phyloP scores from a whole-genome alignment of 2,888 invertebrate species.

The Salticus scenicus region DNA sequence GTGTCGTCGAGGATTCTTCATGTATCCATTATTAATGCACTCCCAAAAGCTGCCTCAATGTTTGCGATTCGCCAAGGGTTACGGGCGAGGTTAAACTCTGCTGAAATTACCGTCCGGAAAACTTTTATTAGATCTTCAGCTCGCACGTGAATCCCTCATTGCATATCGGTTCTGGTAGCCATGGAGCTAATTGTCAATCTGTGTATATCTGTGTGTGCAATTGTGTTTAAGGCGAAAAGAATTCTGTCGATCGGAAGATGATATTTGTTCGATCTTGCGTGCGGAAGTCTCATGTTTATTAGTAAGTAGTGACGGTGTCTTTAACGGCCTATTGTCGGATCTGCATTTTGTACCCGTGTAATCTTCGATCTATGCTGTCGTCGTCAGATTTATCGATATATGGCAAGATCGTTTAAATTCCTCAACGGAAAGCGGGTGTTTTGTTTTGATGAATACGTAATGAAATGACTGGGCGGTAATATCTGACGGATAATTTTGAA shows the following conservation, averaged over 20 bases:
- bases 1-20: slow-evolving; percentile 36
- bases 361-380: slow-evolving; percentile 22
- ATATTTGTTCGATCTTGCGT: slow-evolving; percentile 55
- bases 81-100: slow-evolving; percentile 46
- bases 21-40: slow-evolving; percentile 61
- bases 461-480: slow-evolving; percentile 18
- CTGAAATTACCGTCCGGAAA: slow-evolving; percentile 41
- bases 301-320: slow-evolving; percentile 36
- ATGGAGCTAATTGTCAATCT: slow-evolving; percentile 56
- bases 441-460: slow-evolving; percentile 44
- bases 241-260: slow-evolving; percentile 43
- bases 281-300: slow-evolving; percentile 35
- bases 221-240: slow-evolving; percentile 28
- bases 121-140: slow-evolving; percentile 41
- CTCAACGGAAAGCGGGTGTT: slow-evolving; percentile 50
- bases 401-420: slow-evolving; percentile 12
- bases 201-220: slow-evolving; percentile 27
- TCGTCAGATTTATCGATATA: slow-evolving; percentile 50
- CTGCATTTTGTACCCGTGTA: slow-evolving; percentile 10
- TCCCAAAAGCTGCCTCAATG: slow-evolving; percentile 31
- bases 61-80: slow-evolving; percentile 62
- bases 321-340: slow-evolving; percentile 32
- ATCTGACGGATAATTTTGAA: neutral
- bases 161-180: slow-evolving; percentile 47
- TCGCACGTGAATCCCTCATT: slow-evolving; percentile 63